Evolutionary conservation across 2,113 vertebrate species (phyloP), one percentile per base, ranked within the genome.

Genomic region (Taxidea taxus): DNA sequence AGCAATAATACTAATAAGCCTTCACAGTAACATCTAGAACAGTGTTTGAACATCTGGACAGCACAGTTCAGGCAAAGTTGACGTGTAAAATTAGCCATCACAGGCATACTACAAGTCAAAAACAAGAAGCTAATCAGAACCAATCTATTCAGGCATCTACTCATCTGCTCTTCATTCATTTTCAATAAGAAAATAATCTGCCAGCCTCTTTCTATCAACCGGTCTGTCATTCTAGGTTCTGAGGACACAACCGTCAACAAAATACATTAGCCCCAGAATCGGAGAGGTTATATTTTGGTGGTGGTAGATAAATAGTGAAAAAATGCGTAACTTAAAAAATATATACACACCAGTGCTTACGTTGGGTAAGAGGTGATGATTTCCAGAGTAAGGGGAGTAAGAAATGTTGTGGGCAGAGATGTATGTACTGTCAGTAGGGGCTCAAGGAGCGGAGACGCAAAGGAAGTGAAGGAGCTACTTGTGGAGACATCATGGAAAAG

Each of bases 331-430:
- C 31, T 75, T 39, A n/a, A 51, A 70, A 60, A 49, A 60, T 29
- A 68, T 10, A 15, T 11, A 31, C 7, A 4, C 0, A 8, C 15
- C 5, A 6, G 70, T 47, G 56, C 18, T 2, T 10, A 18, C 0
- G 2, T 12, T 31, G 14, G 13, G 10, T 31, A 20, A 1, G 9
- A 7, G 21, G 49, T 27, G 49, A 56, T 2, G 37, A 47, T 47
- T 7, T 10, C 25, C 44, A 20, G 1, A 51, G 11, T 44, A 10
- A 54, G 16, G 8, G 25, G 13, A 44, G 29, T 2, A 31, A 7
- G 31, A 49, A 39, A 27, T 68, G 37, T 15, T 42, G 1, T 66
- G 66, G 34, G 7, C 14, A 15, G 6, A 34, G 12, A 6, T 6
- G 11, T 34, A 20, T 8, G 0, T 37, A 10, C 29, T 25, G 1